Percentiles rank a stretch among this genome's conserved stretches.
These are phyloP conservation scores for Epinotia bilunana DNA, from an alignment of 2,888 invertebrate genomes.

Conservation along the genomic window DNA sequence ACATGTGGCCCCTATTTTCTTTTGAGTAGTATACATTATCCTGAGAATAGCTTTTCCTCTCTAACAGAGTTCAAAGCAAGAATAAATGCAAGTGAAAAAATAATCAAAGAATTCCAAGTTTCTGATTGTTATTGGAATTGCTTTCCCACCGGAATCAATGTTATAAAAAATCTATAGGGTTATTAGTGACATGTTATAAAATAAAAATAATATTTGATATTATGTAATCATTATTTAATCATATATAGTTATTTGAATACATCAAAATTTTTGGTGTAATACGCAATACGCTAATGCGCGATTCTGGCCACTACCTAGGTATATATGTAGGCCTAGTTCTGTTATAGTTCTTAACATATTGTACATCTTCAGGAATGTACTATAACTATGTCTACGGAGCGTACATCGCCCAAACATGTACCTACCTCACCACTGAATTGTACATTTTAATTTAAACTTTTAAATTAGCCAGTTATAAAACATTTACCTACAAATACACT, in stretches of 20 bases:
- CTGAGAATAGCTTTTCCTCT: no score
- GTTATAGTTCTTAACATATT: conserved; percentile 63
- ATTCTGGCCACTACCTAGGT: conserved; percentile 63
- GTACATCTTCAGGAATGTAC: conserved; percentile 82
- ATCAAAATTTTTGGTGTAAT: conserved; percentile 81
- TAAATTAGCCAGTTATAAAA: conserved; percentile 45
- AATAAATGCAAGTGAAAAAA: no score
- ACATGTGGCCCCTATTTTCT: no score
- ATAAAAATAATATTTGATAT: conserved; percentile 59
- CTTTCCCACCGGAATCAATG: no score
- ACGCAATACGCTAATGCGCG: conserved; percentile 71
- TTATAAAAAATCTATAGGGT: background rate
- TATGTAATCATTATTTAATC: conserved; percentile 75
- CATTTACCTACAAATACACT: conserved; percentile 43
- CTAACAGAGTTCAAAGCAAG: no score
- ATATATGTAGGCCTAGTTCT: conserved; percentile 65
- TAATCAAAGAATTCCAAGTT: no score
- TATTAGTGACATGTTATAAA: conserved; percentile 42
- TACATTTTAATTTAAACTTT: conserved; percentile 36
- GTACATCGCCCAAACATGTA: conserved; percentile 38
- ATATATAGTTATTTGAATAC: conserved; percentile 79
- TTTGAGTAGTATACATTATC: no score
- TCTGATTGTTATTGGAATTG: no score
- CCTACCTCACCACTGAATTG: conserved; percentile 34
- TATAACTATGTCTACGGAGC: conserved; percentile 56